Evolutionary conservation across 2,888 invertebrate species (phyloP).

Genomic region (Coenonympha arcania): DNA sequence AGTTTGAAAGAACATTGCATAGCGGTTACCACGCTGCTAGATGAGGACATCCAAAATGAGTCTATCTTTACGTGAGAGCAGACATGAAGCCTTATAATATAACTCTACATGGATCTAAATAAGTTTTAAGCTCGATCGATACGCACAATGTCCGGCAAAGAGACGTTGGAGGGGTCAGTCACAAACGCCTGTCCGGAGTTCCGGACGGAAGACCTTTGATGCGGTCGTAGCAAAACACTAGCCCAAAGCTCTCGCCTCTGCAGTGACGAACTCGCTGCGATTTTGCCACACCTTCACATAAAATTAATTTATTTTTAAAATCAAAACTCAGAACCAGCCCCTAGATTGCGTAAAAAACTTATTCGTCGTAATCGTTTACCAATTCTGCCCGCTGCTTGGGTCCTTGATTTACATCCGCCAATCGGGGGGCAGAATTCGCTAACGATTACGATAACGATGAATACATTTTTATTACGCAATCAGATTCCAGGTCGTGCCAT

Average conservation of each 20-base stretch:
- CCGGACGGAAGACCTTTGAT: slow-evolving; percentile 4
- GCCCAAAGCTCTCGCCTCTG: not conserved
- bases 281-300: not conserved
- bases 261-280: not conserved
- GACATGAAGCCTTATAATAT: not conserved
- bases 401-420: no score
- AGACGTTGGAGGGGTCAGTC: not conserved
- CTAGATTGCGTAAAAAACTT: no score
- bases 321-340: no score
- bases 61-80: not conserved
- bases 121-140: not conserved
- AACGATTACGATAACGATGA: not conserved
- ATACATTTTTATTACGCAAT: no score
- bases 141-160: not conserved
- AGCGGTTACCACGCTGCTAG: not conserved
- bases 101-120: not conserved
- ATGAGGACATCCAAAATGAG: not conserved
- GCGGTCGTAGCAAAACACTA: slow-evolving; percentile 5
- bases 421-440: no score
- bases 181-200: not conserved
- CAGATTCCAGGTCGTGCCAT: no score
- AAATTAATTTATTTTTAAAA: no score
- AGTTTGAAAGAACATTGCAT: not conserved
- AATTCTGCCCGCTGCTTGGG: no score
- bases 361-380: no score